Evolutionary conservation across 2,113 vertebrate genomes (phyloP).

Genomic region (Pterocles gutturalis): DNA sequence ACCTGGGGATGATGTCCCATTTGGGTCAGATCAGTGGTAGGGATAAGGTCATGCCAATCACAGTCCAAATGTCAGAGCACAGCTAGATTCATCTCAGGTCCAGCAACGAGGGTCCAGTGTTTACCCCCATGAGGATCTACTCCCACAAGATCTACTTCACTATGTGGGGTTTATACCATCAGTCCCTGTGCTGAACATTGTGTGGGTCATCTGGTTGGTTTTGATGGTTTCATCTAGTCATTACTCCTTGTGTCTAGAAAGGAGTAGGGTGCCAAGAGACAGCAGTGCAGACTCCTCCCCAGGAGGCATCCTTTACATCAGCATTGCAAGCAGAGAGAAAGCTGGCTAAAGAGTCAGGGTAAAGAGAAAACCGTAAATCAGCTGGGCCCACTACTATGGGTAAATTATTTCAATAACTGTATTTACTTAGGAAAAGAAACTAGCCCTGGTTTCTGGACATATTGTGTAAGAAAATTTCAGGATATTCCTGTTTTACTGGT

Average conservation of each 20-base stretch:
- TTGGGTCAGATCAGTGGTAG: background rate
- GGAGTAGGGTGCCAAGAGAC: no score
- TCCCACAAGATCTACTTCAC: background rate
- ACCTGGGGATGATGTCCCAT: accelerated
- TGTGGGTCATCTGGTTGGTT: background rate
- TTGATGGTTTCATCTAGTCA: background rate
- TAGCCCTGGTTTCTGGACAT: background rate
- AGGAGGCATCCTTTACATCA: background rate
- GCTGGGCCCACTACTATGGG: background rate
- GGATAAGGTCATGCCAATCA: background rate
- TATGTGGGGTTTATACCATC: background rate
- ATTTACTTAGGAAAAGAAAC: background rate
- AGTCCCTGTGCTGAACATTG: background rate
- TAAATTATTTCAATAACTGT: background rate
- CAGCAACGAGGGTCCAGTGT: background rate
- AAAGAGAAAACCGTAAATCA: background rate
- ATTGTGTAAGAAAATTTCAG: background rate
- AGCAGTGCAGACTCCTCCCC: accelerated
- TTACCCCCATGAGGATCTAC: background rate
- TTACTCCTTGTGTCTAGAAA: background rate
- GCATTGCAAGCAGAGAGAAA: background rate
- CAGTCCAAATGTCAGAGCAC: background rate
- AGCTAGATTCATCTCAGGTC: background rate
- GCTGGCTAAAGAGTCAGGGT: background rate
- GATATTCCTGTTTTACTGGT: background rate